Evolutionary conservation across 2,797 vertebrate species (phyloP), one percentile per base, ranked within the genome.

Genomic region (Crenichthys baileyi): DNA sequence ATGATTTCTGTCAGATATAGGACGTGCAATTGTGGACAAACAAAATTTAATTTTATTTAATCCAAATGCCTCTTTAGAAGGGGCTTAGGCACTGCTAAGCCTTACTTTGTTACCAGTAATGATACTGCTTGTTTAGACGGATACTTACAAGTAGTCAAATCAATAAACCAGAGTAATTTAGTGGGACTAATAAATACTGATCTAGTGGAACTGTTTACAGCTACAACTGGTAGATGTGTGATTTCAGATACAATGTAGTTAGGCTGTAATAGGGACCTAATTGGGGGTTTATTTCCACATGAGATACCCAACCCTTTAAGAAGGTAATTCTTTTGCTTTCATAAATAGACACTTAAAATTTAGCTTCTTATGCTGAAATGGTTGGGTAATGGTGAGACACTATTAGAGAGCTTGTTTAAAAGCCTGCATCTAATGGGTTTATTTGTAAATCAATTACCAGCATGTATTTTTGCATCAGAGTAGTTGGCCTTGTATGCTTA

Each of bases 111-210:
- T 48, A 31, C 22, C 51, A 77, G 53, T 70, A 71, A 77, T 16
- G 31, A 72, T 78, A 39, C 65, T 48, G 29, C 75, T 77, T 72
- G 63, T 48, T 82, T n/a, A 79, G 51, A 76, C 20, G 60, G 20
- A 81, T 80, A 73, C 39, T 84, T 75, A 67, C 75, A 16, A 78
- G 73, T 63, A 77, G 53, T 81, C 26, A 70, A 72, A 81, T 83
- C 72, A 78, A 83, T 83, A 55, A 41, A 71, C 16, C 22, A 82
- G 44, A 73, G 73, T 65, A 65, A 76, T 78, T 61, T 48, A 55
- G 79, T 75, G 71, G n/a, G 48, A 76, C 39, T 31, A 63, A 73
- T 75, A 73, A 18, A 70, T 76, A 77, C 44, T 31, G 63, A 77
- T 80, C 67, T 60, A 61, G 46, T 56, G 7, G 50, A 56, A 78